Percentiles rank a stretch among this genome's conserved stretches.
Evolutionary conservation across 2,888 invertebrate genomes (phyloP).

Genomic region (Steromphala cineraria): DNA sequence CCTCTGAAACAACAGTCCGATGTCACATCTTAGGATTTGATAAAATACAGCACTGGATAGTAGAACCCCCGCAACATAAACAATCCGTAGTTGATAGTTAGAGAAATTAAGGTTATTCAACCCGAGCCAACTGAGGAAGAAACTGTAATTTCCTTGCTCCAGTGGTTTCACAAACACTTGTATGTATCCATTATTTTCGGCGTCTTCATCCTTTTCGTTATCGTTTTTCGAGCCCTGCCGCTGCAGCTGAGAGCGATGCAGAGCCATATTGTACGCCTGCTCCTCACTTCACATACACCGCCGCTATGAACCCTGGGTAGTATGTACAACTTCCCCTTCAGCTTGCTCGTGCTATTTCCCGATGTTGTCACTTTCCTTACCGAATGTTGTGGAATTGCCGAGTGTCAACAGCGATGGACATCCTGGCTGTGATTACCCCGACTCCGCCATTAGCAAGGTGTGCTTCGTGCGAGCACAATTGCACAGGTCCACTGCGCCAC

Average conservation of each 20-base stretch:
- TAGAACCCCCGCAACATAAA: slow-evolving; percentile 61
- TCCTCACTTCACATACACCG: background rate
- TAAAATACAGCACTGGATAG: slow-evolving; percentile 56
- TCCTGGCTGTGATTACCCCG: background rate
- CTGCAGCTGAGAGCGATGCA: slow-evolving; percentile 59
- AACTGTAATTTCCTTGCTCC: slow-evolving; percentile 67
- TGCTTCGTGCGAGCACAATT: background rate
- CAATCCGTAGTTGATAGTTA: slow-evolving; percentile 60
- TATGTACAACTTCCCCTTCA: slow-evolving; percentile 19
- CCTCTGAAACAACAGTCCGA: slow-evolving; percentile 68
- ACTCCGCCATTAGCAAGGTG: background rate
- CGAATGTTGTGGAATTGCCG: background rate
- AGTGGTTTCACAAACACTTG: slow-evolving; percentile 70
- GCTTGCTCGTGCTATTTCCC: background rate
- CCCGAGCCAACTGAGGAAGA: slow-evolving; percentile 68
- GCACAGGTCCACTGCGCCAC: background rate
- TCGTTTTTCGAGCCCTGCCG: slow-evolving; percentile 68
- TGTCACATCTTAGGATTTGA: slow-evolving; percentile 66
- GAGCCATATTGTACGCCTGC: slow-evolving; percentile 54
- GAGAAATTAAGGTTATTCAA: slow-evolving; percentile 55
- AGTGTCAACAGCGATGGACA: background rate
- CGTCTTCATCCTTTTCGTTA: slow-evolving; percentile 64
- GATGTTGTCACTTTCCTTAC: background rate
- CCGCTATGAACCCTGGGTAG: slow-evolving; percentile 10
- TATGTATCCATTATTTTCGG: slow-evolving; percentile 89